Base-by-base conservation (phyloP, 2,113 vertebrate species). In the Anarrhichthys ocellatus region DNA sequence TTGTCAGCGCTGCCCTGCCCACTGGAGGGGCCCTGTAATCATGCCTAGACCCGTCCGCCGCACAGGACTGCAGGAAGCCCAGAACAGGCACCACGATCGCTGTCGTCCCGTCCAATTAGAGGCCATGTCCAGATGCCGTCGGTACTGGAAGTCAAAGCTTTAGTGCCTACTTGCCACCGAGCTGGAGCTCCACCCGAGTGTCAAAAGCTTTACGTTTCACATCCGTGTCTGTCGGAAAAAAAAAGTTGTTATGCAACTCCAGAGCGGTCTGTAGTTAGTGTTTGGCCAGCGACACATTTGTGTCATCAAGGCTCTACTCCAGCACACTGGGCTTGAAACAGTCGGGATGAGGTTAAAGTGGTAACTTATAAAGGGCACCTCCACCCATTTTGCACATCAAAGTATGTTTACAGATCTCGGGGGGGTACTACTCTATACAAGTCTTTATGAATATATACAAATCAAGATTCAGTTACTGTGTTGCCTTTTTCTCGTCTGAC, bases 1-100 rank as follows among this genome's bases (percentile, higher is more conserved):
- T 83, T 77, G 46, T 76, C 52, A 32, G 81, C 81, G 72, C 73
- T 54, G 91, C 74, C 78, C 81, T 87, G 70, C 85, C 87, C 32
- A 76, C 17, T 67, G 76, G 73, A 82, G 54, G 80, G 84, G 76
- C 83, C 88, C 90, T 92, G 82, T 94, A 93, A 94, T 94, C 93
- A 93, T 52, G 61, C 61, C 8, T 76, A 64, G 70, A 75, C 67
- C 80, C 80, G 29, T 29, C 81, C 72, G 42, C 85, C 89, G 83
- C 82, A 73, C 52, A 76, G 63, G 40, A 42, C 69, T 54, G 72
- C 67, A 73, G 76, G 58, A 73, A 81, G 42, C 59, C n/a, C 62
- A 6, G 9, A 67, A 58, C 62, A 71, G 40, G 32, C 73, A 36
- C 78, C 17, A 14, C n/a, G 5, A 56, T 77, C 75, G 24, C 54